These are phyloP conservation scores for Agonopterix heracliana DNA, from an alignment of 2,888 invertebrate genomes.

Conservation along the genomic window DNA sequence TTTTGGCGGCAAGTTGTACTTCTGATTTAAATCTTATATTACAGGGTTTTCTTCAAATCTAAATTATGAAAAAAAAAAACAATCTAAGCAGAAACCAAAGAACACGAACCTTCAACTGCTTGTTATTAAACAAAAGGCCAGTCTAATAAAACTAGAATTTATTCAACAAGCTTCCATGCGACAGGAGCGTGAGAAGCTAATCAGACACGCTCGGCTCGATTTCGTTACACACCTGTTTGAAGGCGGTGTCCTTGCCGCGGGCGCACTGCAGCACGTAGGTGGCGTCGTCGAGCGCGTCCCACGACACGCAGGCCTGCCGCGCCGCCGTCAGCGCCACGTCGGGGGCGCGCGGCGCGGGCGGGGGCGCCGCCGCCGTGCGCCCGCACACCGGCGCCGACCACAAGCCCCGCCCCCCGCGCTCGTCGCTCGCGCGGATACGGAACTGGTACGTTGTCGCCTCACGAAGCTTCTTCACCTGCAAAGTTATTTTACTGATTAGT, in stretches of 20 bases:
- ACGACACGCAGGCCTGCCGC: constrained; percentile 46
- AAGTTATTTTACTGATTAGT: not conserved
- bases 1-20: too few species aligned
- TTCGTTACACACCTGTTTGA: constrained; percentile 49
- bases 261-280: constrained; percentile 85
- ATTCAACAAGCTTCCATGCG: too few species aligned
- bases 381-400: constrained; percentile 84
- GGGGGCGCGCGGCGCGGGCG: constrained; percentile 86
- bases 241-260: constrained; percentile 48
- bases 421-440: constrained; percentile 90
- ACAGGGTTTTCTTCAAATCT: too few species aligned
- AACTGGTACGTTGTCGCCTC: constrained; percentile 90
- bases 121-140: too few species aligned
- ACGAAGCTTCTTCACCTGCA: constrained; percentile 82
- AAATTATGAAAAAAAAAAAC: too few species aligned
- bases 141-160: too few species aligned
- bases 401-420: constrained; percentile 87
- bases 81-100: too few species aligned
- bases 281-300: constrained; percentile 78
- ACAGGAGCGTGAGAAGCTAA: too few species aligned
- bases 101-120: too few species aligned
- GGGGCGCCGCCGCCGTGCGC: constrained; percentile 86
- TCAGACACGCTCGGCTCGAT: too few species aligned
- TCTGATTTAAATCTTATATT: too few species aligned
- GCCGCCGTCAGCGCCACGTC: constrained; percentile 70